Evolutionary conservation across 64 coral and sea anemone genomes (phyloP), one percentile per base, ranked within the genome.

Genomic region (Astreopora myriophthalma): DNA sequence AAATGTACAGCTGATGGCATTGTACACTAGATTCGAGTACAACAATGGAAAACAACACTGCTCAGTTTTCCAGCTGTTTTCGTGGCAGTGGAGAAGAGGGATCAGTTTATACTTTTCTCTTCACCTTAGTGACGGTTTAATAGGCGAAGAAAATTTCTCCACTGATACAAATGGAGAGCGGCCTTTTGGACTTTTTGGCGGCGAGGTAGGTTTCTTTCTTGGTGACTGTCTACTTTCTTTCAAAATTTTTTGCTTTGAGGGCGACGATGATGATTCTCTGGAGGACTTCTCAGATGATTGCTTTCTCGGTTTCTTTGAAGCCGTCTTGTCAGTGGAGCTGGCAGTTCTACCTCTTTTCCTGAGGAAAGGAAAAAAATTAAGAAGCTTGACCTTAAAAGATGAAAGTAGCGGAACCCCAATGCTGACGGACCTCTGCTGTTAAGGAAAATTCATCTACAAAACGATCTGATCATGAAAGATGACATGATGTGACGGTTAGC

Each of bases 311-410:
- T 89, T 89, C 36, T 63, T 79, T 89, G 74, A 23, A 22, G 70
- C 11, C 28, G 27, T 48, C 69, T 68, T 78, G 16, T 79, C 73
- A 32, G 74, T 34, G 8, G 87, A 79, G 26, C 37, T 69, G 16
- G 87, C 23, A 27, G 87, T 26, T 89, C 74, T 64, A 42, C 73
- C 40, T 89, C 87, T 89, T 79, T 89, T 89, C 22, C 87, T 89
- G 48, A 20, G 48, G 40, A 75, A 88, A 24, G 32, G 12, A n/a
- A 30, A 20, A 6, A 30, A 82, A 3, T 28, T 52, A n/a, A n/a
- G 20, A 31, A 81, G 17, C 33, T 19, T 65, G 11, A n/a, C n/a
- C n/a, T n/a, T n/a, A n/a, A n/a, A n/a, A n/a, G n/a, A n/a, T n/a
- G n/a, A n/a, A n/a, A n/a, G n/a, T n/a, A n/a, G n/a, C n/a, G n/a